Conservation (phyloP, 2,113 vertebrate species). For the Isurus oxyrinchus region DNA sequence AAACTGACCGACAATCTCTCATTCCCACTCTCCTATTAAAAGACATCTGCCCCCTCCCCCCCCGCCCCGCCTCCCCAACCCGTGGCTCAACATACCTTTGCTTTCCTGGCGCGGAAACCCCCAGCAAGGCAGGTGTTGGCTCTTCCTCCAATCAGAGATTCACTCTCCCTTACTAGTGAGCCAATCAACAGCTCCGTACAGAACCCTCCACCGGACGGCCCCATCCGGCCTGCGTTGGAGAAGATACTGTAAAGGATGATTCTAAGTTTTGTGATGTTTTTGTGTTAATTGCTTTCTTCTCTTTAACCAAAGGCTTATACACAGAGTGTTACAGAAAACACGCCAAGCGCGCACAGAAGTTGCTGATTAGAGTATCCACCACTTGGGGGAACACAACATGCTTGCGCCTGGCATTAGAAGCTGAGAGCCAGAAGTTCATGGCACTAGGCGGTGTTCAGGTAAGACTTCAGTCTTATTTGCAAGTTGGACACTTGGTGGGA, state of each 20-base stretch:
- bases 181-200: too few relatives aligned
- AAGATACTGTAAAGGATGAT: not conserved
- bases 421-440: constrained; percentile 79
- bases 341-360: constrained; percentile 68
- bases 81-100: too few relatives aligned
- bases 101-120: too few relatives aligned
- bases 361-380: constrained; percentile 71
- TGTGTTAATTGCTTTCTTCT: not conserved
- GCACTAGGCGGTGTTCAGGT: constrained; percentile 91
- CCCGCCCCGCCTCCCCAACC: too few relatives aligned
- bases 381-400: constrained; percentile 84
- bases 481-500: not conserved
- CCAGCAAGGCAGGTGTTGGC: too few relatives aligned
- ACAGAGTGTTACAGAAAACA: constrained; percentile 76
- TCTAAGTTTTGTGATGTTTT: not conserved
- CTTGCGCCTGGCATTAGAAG: constrained; percentile 78
- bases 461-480: constrained; percentile 23
- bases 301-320: constrained; percentile 64
- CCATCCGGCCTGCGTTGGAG: not conserved
- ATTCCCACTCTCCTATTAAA: too few relatives aligned
- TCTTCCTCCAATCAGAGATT: too few relatives aligned
- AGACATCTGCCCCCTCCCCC: too few relatives aligned
- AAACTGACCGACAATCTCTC: too few relatives aligned
- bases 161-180: too few relatives aligned
- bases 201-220: too few relatives aligned